Evolutionary conservation across 92 coral and sea anemone species (phyloP).

Genomic region (Desmophyllum pertusum): DNA sequence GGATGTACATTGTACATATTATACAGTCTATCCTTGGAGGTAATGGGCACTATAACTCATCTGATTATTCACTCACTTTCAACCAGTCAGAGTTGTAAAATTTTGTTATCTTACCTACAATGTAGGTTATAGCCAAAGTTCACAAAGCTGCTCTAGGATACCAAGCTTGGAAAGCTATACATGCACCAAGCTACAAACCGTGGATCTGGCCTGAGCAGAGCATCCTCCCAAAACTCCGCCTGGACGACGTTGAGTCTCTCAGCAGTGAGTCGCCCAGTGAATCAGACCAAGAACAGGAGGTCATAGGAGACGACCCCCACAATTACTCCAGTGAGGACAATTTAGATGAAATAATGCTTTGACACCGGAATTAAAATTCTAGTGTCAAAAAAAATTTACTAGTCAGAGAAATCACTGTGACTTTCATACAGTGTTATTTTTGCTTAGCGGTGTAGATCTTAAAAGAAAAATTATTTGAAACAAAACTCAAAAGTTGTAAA

Average conservation of each 20-base stretch:
- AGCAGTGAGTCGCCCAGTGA: slow-evolving; percentile 57
- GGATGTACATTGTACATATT: too few species aligned
- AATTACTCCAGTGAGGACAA: slow-evolving; percentile 80
- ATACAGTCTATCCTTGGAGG: too few species aligned
- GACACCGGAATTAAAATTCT: slow-evolving; percentile 13
- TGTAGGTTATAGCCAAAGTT: slow-evolving; percentile 79
- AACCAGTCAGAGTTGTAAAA: background rate
- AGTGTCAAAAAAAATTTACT: background rate
- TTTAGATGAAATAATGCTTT: slow-evolving; percentile 69
- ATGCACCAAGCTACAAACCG: slow-evolving; percentile 88
- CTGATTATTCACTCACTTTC: too few species aligned
- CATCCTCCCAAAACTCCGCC: slow-evolving; percentile 69
- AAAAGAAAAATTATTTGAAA: background rate
- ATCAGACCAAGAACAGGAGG: slow-evolving; percentile 67
- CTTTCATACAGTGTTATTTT: slow-evolving; percentile 43
- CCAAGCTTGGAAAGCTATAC: slow-evolving; percentile 80
- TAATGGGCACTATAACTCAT: too few species aligned
- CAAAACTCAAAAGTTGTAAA: background rate
- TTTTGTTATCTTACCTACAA: slow-evolving; percentile 4
- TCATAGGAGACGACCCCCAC: slow-evolving; percentile 66
- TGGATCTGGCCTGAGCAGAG: slow-evolving; percentile 97
- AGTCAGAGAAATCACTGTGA: slow-evolving; percentile 5
- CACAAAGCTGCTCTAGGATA: slow-evolving; percentile 85
- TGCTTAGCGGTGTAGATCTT: background rate
- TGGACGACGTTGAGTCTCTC: slow-evolving; percentile 76